These are phyloP conservation scores for Takifugu ocellatus DNA, from an alignment of 2,797 vertebrate species.

Conservation along the genomic window DNA sequence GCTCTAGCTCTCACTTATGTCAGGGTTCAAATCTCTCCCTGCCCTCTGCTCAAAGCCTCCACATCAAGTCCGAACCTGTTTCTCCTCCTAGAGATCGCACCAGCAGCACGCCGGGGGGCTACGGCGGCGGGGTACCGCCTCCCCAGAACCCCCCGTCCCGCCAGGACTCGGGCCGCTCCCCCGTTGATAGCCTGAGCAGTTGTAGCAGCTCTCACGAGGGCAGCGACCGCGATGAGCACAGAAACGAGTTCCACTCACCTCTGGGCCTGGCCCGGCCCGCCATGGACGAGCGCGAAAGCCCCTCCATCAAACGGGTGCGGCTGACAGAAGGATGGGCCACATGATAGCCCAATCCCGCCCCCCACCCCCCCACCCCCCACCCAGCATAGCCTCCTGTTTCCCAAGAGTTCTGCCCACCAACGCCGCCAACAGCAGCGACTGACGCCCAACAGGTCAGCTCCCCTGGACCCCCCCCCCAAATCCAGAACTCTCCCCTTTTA, in stretches of 20 bases:
- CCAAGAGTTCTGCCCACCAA: neutral
- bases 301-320: constrained; percentile 96
- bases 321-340: constrained; percentile 99
- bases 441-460: constrained; percentile 42
- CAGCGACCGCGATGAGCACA: constrained; percentile 97
- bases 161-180: constrained; percentile 97
- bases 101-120: constrained; percentile 91
- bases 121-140: constrained; percentile 83
- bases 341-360: constrained; percentile 78
- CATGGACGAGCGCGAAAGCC: constrained; percentile 95
- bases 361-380: constrained; percentile 21
- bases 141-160: constrained; percentile 80
- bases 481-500: constrained; percentile 46
- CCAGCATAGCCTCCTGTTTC: constrained; percentile 22
- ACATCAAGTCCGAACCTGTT: constrained; percentile 99
- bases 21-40: constrained; percentile 99
- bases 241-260: constrained; percentile 97
- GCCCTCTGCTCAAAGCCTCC: constrained; percentile 99
- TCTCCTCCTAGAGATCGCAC: constrained; percentile 99
- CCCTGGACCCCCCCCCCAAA: constrained; percentile 51
- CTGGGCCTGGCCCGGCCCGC: constrained; percentile 94
- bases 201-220: constrained; percentile 98
- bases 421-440: constrained; percentile 11
- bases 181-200: constrained; percentile 98
- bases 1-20: constrained; percentile 99